Percentiles rank a stretch among this genome's conserved stretches.
phyloP scores from a whole-genome alignment of 2,113 vertebrate species.

The Pogonocichla stellata region DNA sequence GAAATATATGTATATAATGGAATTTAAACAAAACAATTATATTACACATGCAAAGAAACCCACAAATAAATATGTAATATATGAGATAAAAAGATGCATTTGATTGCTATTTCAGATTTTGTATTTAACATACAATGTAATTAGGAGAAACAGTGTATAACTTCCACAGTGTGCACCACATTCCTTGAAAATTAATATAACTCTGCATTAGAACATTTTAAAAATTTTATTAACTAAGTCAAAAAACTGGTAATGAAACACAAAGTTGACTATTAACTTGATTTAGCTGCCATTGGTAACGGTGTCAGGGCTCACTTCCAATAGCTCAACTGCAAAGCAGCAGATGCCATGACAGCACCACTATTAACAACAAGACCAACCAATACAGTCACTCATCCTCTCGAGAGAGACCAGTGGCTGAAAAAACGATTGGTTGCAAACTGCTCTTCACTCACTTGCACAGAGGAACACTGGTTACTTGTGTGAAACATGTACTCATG shows the following conservation, averaged over 20 bases:
- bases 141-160: neutral
- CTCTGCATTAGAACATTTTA: neutral
- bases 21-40: conserved; percentile 6
- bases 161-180: neutral
- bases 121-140: neutral
- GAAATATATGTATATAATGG: neutral
- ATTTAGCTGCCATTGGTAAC: neutral
- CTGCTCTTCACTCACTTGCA: neutral
- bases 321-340: neutral
- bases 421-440: neutral
- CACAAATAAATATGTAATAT: neutral
- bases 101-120: neutral
- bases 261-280: neutral
- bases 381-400: neutral
- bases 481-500: neutral
- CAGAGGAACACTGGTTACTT: neutral
- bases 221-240: neutral
- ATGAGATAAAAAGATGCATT: neutral
- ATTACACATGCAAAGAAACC: neutral
- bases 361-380: neutral
- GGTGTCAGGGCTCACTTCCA: neutral
- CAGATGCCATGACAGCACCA: neutral
- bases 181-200: neutral
- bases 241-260: neutral
- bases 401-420: neutral